Evolutionary conservation across 2,888 invertebrate species (phyloP), one percentile per base, ranked within the genome.

Genomic region (Eristalis pertinax): DNA sequence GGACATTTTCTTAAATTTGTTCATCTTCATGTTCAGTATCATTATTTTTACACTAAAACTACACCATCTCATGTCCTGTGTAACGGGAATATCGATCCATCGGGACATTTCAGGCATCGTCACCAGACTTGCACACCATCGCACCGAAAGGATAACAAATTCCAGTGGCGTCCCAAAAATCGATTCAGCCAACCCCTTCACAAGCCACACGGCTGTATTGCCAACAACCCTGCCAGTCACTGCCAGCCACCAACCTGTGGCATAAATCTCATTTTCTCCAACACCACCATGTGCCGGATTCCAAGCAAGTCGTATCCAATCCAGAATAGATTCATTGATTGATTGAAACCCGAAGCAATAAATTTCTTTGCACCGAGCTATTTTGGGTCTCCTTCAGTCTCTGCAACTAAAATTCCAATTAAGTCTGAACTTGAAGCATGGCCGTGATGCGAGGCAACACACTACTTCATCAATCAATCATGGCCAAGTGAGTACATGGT

Each of bases 111-210:
- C 35, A 35, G 35, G 11, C 35, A 11, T 35, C 35, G 10, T 38
- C 38, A 38, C 3, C 13, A 38, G 13, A n/a, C n/a, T n/a, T n/a
- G n/a, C n/a, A n/a, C n/a, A n/a, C n/a, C 15, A 15, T 43, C 43
- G 4, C 43, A 43, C n/a, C 7, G 15, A 15, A 43, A n/a, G 43
- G 1, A 43, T 43, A 43, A 43, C 43, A 43, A 43, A n/a, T 43
- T 43, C 63, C 56, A 29, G 8, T 63, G 4, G 15, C 26, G 50
- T 56, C 56, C 56, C 70, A 64, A 64, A 22, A 70, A 63, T 63
- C 70, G 56, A 78, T 78, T 78, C 63, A 58, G 65, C 64, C 64
- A 41, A 38, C 56, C 63, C 38, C 32, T 56, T 56, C 69, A 64
- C 69, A 70, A 63, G 63, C 35, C 64, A 26, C 38, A 70, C 26